Evolutionary conservation across 2,888 invertebrate species (phyloP).

Genomic region (Xanthostigma xanthostigma): DNA sequence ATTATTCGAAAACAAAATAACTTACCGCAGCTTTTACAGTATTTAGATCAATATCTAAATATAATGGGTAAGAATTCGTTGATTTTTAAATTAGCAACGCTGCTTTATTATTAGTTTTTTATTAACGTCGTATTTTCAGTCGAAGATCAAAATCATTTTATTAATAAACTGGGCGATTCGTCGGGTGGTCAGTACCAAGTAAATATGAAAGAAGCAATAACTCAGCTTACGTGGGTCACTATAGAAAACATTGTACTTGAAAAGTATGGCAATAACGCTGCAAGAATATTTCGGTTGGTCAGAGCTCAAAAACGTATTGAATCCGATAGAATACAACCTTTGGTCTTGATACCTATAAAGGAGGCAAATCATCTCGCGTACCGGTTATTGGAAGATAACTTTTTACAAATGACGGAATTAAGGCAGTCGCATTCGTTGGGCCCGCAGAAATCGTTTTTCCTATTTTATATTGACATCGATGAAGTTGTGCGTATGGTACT

Average conservation of each 20-base stretch:
- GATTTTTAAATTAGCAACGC: not conserved
- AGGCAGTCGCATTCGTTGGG: constrained; percentile 52
- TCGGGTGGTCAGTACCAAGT: constrained; percentile 72
- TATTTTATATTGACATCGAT: constrained; percentile 58
- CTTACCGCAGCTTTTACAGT: constrained; percentile 45
- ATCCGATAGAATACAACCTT: constrained; percentile 80
- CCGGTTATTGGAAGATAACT: constrained; percentile 68
- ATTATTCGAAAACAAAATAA: constrained; percentile 40
- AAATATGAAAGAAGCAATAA: constrained; percentile 53
- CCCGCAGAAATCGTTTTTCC: constrained; percentile 64
- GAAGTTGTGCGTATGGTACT: constrained; percentile 52
- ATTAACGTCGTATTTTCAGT: constrained; percentile 30
- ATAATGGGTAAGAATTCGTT: constrained; percentile 40
- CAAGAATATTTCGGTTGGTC: constrained; percentile 76
- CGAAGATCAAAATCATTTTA: constrained; percentile 64
- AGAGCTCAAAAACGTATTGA: constrained; percentile 69
- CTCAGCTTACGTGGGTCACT: constrained; percentile 52
- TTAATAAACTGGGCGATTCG: constrained; percentile 62
- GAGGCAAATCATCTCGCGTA: constrained; percentile 83
- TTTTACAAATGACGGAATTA: constrained; percentile 55
- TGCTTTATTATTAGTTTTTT: not conserved
- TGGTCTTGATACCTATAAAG: constrained; percentile 87
- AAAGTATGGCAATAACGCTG: constrained; percentile 71
- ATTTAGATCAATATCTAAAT: constrained; percentile 63
- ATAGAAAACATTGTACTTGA: constrained; percentile 74